Percentiles rank a stretch among this genome's conserved stretches.
Evolutionary conservation across 1,140 invertebrate species (phyloP).

Genomic region (Zaprionus camerounensis): DNA sequence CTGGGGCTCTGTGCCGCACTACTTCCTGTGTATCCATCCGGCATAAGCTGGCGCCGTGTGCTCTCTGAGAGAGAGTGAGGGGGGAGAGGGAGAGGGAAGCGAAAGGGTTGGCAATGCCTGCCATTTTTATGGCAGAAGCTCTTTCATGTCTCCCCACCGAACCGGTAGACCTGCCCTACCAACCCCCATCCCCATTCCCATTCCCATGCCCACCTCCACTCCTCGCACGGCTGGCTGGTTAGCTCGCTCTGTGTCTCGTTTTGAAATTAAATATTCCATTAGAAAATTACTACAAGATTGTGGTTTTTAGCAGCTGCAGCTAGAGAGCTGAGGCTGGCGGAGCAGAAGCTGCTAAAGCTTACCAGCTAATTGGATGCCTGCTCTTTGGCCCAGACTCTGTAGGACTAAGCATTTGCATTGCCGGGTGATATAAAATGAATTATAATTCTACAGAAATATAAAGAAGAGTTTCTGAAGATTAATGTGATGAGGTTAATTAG

Average conservation of each 20-base stretch:
- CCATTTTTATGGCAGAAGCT: conserved; percentile 68
- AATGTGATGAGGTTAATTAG: not conserved
- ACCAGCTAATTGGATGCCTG: conserved; percentile 56
- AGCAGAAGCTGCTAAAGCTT: conserved; percentile 45
- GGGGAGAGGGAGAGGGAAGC: conserved; percentile 13
- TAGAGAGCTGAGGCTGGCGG: conserved; percentile 8
- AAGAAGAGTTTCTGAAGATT: not conserved
- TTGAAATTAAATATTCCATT: conserved; percentile 84
- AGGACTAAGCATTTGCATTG: conserved; percentile 37
- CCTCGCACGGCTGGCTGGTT: conserved; percentile 22
- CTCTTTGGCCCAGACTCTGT: conserved; percentile 19
- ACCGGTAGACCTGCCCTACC: conserved; percentile 20
- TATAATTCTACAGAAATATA: conserved; percentile 1
- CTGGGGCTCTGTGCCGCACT: conserved; percentile 61
- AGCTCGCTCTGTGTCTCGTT: conserved; percentile 66
- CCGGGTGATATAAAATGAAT: conserved; percentile 23
- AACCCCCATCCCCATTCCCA: not conserved
- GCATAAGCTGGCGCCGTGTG: conserved; percentile 60
- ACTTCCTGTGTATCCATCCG: conserved; percentile 81
- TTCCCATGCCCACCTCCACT: rapidly evolving
- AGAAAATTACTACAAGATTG: conserved; percentile 84
- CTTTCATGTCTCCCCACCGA: conserved; percentile 45
- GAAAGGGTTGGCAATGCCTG: conserved; percentile 63
- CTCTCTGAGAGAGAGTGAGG: conserved; percentile 5
- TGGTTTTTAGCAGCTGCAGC: conserved; percentile 64